A percentile compares a stretch with the other conserved stretches of the same genome.
These are phyloP conservation scores for Lasaia peninsularis DNA, from an alignment of 1,140 invertebrate species.

Conservation along the genomic window DNA sequence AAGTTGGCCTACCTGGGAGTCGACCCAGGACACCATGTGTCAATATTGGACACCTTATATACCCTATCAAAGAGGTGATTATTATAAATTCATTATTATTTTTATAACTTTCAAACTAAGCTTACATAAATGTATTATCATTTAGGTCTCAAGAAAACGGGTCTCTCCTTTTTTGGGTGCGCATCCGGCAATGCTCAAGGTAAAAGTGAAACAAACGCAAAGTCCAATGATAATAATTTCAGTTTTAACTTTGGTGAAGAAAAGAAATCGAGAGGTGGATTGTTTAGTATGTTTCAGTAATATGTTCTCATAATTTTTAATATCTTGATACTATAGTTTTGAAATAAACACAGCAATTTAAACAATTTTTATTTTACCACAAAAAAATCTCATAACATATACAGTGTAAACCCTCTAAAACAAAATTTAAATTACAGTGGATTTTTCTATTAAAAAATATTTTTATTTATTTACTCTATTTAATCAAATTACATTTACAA, in stretches of 20 bases:
- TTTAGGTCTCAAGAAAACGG: constrained; percentile 52
- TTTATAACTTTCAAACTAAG: no score
- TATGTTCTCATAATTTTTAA: constrained; percentile 3
- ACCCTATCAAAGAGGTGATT: no score
- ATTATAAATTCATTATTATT: no score
- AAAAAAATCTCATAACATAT: not conserved
- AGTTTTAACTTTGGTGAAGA: constrained; percentile 57
- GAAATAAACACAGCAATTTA: no score
- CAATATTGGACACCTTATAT: no score
- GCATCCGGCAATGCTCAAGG: constrained; percentile 19
- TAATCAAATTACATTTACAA: not conserved
- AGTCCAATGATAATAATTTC: constrained; percentile 43
- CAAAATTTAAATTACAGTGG: constrained; percentile 7
- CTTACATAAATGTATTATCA: constrained; percentile 17
- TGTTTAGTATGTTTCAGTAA: constrained; percentile 64
- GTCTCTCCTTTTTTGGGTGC: constrained; percentile 50
- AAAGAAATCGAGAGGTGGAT: constrained; percentile 51
- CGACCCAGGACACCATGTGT: no score
- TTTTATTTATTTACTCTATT: constrained; percentile 19
- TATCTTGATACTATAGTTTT: no score
- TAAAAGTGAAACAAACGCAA: constrained; percentile 28
- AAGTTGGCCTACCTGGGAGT: no score
- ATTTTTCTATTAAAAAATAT: not conserved
- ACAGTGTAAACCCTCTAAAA: not conserved
- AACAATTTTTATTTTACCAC: not conserved